These are phyloP conservation scores for Lagopus leucura DNA, from an alignment of 2,113 vertebrate species.

Conservation along the genomic window DNA sequence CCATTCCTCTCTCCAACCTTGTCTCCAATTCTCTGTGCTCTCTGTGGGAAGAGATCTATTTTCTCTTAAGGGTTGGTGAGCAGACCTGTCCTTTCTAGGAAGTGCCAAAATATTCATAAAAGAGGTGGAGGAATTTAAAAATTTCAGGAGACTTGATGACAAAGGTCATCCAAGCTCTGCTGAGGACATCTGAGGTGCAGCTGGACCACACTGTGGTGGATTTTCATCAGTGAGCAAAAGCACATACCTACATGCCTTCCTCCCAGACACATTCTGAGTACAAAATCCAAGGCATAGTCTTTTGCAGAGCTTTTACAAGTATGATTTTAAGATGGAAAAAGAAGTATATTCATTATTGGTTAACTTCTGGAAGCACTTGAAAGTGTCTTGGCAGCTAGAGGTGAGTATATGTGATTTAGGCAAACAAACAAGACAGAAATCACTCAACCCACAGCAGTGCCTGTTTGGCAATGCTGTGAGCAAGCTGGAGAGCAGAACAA, in stretches of 20 bases:
- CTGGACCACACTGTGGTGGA: not conserved
- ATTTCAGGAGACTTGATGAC: not conserved
- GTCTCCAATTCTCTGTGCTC: not conserved
- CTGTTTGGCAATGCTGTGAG: not conserved
- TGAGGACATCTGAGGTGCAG: not conserved
- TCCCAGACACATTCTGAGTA: not conserved
- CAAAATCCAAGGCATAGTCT: not conserved
- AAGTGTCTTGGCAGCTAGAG: not conserved
- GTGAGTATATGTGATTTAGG: not conserved
- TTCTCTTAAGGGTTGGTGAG: not conserved
- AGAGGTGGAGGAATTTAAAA: not conserved
- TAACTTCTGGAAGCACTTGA: not conserved
- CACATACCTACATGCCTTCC: not conserved
- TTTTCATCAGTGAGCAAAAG: not conserved
- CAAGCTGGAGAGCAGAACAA: not conserved
- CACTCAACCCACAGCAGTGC: not conserved
- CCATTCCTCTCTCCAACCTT: not conserved
- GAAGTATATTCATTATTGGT: not conserved
- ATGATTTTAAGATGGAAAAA: not conserved
- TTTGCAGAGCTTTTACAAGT: not conserved
- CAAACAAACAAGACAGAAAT: not conserved
- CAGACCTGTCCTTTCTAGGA: not conserved
- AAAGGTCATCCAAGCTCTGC: not conserved
- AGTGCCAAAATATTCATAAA: not conserved
- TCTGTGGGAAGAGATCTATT: not conserved